Evolutionary conservation across 2,113 vertebrate species (phyloP).

Genomic region (Pachycephala philippinensis): DNA sequence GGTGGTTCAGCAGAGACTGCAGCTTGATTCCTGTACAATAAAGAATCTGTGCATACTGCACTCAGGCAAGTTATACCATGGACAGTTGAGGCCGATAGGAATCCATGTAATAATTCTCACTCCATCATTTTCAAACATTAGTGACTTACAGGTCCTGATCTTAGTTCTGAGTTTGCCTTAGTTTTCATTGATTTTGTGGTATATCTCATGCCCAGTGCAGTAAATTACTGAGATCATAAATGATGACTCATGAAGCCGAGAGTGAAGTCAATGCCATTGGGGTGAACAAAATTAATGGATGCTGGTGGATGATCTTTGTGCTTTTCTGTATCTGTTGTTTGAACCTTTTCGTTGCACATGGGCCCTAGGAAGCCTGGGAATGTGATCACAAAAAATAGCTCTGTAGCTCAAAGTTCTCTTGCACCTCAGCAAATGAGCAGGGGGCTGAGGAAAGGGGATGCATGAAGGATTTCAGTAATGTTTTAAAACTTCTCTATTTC

Average conservation of each 20-base stretch:
- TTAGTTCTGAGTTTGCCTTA: slow-evolving; percentile 46
- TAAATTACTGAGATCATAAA: slow-evolving; percentile 53
- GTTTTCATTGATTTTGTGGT: slow-evolving; percentile 58
- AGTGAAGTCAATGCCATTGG: slow-evolving; percentile 14
- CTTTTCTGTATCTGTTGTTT: not conserved
- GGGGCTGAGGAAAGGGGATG: not conserved
- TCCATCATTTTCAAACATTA: slow-evolving; percentile 3
- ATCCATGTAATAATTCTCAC: slow-evolving; percentile 29
- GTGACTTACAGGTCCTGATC: slow-evolving; percentile 44
- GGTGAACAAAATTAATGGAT: slow-evolving; percentile 32
- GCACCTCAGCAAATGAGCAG: not conserved
- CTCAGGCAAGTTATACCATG: not conserved
- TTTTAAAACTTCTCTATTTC: not conserved
- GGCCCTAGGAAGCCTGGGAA: not conserved
- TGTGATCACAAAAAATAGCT: not conserved
- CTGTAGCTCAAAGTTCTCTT: not conserved
- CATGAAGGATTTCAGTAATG: fast-evolving
- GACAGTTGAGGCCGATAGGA: not conserved
- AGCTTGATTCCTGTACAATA: not conserved
- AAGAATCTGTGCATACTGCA: not conserved
- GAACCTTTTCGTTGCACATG: not conserved
- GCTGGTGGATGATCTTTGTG: not conserved
- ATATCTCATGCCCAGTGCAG: slow-evolving; percentile 29
- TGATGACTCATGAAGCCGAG: slow-evolving; percentile 31
- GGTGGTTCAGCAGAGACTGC: not conserved